phyloP scores from a whole-genome alignment of 1,140 invertebrate species.

The Cataglyphis hispanica region DNA sequence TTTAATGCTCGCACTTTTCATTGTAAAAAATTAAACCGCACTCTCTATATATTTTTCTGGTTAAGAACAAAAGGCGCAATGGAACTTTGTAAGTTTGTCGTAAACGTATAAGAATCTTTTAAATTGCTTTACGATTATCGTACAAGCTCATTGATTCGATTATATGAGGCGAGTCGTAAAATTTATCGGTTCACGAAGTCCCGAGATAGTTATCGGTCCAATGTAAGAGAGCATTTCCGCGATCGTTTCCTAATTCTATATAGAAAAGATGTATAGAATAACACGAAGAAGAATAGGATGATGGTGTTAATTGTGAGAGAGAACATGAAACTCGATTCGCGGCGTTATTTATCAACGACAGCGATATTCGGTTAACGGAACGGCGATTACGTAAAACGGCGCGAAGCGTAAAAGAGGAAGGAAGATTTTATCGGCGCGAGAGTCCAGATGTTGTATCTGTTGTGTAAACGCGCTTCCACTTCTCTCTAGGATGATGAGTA shows the following conservation, averaged over 20 bases:
- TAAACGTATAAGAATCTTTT: constrained; percentile 29
- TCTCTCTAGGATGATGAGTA: constrained; percentile 58
- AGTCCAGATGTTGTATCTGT: constrained; percentile 30
- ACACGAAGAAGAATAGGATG: constrained; percentile 15
- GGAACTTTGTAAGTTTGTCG: constrained; percentile 12
- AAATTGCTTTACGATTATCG: constrained; percentile 45
- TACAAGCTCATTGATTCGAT: constrained; percentile 50
- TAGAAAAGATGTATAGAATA: constrained; percentile 5
- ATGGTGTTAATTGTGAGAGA: constrained; percentile 15
- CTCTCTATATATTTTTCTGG: neutral
- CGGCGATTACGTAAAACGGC: constrained; percentile 4
- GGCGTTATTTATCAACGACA: constrained; percentile 28
- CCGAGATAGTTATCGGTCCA: constrained; percentile 6
- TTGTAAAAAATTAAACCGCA: neutral
- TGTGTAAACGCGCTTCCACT: neutral
- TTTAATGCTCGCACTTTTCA: neutral
- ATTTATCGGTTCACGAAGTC: constrained; percentile 46
- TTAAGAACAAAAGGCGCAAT: neutral
- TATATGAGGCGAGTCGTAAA: constrained; percentile 52
- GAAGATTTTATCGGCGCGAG: constrained; percentile 38
- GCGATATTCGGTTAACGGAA: constrained; percentile 40
- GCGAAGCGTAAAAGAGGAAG: neutral
- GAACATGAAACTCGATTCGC: neutral
- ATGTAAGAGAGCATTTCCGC: constrained; percentile 36
- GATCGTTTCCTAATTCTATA: constrained; percentile 26